These are phyloP conservation scores for Pyrgus malvae DNA, from an alignment of 2,888 invertebrate species.

Conservation along the genomic window DNA sequence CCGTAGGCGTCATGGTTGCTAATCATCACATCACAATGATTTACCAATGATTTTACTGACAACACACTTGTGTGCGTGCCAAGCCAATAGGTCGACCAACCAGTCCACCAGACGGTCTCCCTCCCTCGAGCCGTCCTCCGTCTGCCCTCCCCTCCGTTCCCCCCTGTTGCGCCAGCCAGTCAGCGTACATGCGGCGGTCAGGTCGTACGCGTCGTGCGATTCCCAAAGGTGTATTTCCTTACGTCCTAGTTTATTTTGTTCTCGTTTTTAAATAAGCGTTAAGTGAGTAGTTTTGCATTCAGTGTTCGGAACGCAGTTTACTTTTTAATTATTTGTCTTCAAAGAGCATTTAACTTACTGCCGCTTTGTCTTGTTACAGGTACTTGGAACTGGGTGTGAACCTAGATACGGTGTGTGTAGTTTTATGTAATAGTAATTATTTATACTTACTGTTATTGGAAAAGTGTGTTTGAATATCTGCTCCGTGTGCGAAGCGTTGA, in stretches of 20 bases:
- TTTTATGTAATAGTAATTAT: slow-evolving; percentile 74
- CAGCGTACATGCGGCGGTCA: slow-evolving; percentile 56
- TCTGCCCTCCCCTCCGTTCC: slow-evolving; percentile 58
- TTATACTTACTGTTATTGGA: slow-evolving; percentile 50
- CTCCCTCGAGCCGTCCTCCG: slow-evolving; percentile 69
- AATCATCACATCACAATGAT: slow-evolving; percentile 66
- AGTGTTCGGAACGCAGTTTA: slow-evolving; percentile 14
- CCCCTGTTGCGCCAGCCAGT: slow-evolving; percentile 63
- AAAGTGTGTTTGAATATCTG: slow-evolving; percentile 47
- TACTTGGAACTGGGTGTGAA: slow-evolving; percentile 79
- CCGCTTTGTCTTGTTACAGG: slow-evolving; percentile 80
- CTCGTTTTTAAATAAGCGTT: slow-evolving; percentile 56
- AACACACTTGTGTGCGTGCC: slow-evolving; percentile 54
- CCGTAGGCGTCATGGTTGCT: slow-evolving; percentile 53
- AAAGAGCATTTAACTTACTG: slow-evolving; percentile 55
- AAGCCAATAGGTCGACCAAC: slow-evolving; percentile 79
- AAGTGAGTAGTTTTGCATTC: slow-evolving; percentile 56
- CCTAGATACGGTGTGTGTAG: slow-evolving; percentile 76
- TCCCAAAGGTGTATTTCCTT: slow-evolving; percentile 50
- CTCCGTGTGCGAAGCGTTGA: slow-evolving; percentile 46
- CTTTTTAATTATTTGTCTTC: slow-evolving; percentile 21
- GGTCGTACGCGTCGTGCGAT: slow-evolving; percentile 45
- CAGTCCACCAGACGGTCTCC: slow-evolving; percentile 77
- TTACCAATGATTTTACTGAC: slow-evolving; percentile 43
- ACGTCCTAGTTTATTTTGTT: slow-evolving; percentile 74